Evolutionary conservation across 2,113 vertebrate species (phyloP).

Genomic region (Aspidoscelis tigris): DNA sequence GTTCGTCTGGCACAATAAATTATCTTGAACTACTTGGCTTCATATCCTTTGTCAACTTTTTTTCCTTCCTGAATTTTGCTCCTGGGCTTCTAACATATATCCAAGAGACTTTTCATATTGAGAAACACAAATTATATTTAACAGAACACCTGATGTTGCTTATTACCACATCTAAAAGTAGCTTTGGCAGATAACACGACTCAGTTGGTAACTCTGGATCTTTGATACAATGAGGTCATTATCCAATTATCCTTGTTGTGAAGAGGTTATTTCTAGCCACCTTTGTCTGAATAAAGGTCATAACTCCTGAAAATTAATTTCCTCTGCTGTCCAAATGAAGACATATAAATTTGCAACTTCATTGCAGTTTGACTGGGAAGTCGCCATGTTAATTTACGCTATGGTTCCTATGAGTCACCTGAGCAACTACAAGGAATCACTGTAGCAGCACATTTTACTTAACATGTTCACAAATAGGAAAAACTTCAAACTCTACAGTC

Average conservation of each 20-base stretch:
- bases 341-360: slow-evolving; percentile 4
- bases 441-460: neutral
- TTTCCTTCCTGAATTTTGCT: neutral
- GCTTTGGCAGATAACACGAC: slow-evolving; percentile 29
- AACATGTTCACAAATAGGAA: too few relatives aligned
- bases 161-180: slow-evolving; percentile 15
- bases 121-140: slow-evolving; percentile 15
- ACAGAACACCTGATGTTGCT: slow-evolving; percentile 26
- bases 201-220: slow-evolving; percentile 24
- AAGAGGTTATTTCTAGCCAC: slow-evolving; percentile 35
- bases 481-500: too few relatives aligned
- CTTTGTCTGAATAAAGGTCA: slow-evolving; percentile 30
- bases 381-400: neutral
- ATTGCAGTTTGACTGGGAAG: neutral
- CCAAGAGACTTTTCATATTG: neutral
- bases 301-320: slow-evolving; percentile 9
- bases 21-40: neutral
- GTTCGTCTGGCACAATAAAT: neutral
- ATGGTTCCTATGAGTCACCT: neutral
- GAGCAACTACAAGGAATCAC: neutral
- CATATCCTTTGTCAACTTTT: neutral
- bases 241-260: slow-evolving; percentile 18
- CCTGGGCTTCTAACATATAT: neutral
- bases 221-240: slow-evolving; percentile 28
- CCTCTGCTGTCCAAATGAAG: slow-evolving; percentile 1